Base-by-base conservation (phyloP, 2,888 invertebrate species). In the Thecophora atra region DNA sequence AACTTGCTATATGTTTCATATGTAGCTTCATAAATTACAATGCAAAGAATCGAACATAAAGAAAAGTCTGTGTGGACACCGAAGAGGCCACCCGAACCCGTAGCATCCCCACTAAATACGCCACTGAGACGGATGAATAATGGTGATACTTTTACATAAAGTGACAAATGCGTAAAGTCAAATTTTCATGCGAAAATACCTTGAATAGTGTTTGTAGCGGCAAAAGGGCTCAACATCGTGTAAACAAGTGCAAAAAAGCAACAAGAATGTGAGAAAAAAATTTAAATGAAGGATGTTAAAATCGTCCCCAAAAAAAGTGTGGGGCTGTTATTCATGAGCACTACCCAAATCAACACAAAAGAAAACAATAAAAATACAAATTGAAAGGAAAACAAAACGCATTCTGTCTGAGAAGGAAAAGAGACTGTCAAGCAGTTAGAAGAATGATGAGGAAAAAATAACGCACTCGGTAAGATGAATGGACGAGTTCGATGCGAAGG, bases 331-430 rank as follows among this genome's bases (percentile, higher is more conserved):
- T 63, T 70, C 70, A 70, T 70, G 63, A 70, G 62, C 26, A 21
- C n/a, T 37, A 19, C 37, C 37, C 21, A 37, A 19, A 28, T 19
- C 15, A 62, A 52, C 28, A 52, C 62, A 70, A 70, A 47, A 63
- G 63, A 70, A 70, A 63, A 63, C 63, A 70, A 70, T 70, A 70
- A 63, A 70, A 70, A 63, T 70, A 70, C 62, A 70, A 70, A 70
- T 70, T 70, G 63, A 63, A 69, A 60, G 47, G 51, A 69, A 69
- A 62, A 69, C 62, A 62, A 62, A 62, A 62, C 69, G 26, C 65
- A 13, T 54, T n/a, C n/a, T 2, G 19, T 21, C 51, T 58, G 56
- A 56, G 44, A 37, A 47, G 28, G 51, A 69, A 62, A 24, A 47
- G 47, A 28, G 69, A 15, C 19, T 15, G 28, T 24, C 24, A 3